These are phyloP conservation scores for Lynx canadensis DNA, from an alignment of 2,113 vertebrate genomes.

Conservation along the genomic window DNA sequence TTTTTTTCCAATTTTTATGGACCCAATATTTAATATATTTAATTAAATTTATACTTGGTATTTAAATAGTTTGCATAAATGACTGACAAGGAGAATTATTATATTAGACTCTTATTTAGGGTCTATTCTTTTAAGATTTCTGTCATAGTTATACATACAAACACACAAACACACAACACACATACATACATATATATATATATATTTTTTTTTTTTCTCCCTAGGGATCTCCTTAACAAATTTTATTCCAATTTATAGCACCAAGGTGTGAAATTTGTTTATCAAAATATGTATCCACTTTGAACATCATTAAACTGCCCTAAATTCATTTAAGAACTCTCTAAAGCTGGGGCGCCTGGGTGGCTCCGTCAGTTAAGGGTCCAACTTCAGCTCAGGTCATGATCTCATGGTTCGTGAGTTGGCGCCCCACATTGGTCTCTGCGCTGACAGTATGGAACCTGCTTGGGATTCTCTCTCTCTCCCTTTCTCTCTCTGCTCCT, in stretches of 20 bases:
- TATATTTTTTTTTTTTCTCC: background rate
- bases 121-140: background rate
- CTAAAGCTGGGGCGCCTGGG: background rate
- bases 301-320: background rate
- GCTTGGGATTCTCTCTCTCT: no score
- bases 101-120: background rate
- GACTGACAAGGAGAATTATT: background rate
- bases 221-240: background rate
- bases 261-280: background rate
- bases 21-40: background rate
- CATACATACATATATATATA: rapidly evolving
- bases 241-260: background rate
- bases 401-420: no score
- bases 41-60: background rate
- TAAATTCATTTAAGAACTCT: background rate
- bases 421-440: no score
- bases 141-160: background rate
- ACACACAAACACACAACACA: no score
- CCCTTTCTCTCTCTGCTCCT: no score
- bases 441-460: no score
- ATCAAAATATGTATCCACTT: background rate
- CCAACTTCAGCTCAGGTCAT: no score
- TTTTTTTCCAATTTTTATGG: background rate
- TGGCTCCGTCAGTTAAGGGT: no score
- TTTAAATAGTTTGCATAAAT: background rate